phyloP scores from a whole-genome alignment of 2,797 vertebrate genomes.

The Acanthornis magna region DNA sequence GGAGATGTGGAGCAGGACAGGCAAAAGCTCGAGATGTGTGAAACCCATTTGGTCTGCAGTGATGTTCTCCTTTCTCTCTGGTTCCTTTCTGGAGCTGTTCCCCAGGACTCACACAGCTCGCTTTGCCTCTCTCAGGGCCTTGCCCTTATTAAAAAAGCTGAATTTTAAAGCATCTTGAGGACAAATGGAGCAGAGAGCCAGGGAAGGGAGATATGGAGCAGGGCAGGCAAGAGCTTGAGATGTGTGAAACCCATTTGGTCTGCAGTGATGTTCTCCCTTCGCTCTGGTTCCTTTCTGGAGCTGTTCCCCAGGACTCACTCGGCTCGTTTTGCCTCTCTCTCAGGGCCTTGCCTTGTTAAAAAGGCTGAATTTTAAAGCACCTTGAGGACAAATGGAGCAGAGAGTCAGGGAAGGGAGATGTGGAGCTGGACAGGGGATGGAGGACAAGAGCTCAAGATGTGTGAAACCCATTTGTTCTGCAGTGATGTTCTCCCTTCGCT shows the following conservation, averaged over 20 bases:
- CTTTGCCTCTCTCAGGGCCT: background rate
- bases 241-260: background rate
- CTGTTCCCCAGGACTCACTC: background rate
- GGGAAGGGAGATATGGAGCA: background rate
- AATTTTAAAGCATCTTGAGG: background rate
- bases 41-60: background rate
- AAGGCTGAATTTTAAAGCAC: background rate
- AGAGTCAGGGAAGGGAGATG: background rate
- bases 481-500: background rate
- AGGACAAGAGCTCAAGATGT: background rate
- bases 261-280: background rate
- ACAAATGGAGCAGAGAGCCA: background rate
- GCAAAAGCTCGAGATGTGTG: background rate
- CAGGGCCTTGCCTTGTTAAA: background rate
- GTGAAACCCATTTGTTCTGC: background rate
- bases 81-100: background rate
- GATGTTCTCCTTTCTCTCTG: rapidly evolving
- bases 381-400: background rate
- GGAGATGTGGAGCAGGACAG: background rate
- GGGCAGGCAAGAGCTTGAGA: background rate
- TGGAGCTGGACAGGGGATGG: background rate
- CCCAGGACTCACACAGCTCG: rapidly evolving
- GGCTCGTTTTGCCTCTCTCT: background rate
- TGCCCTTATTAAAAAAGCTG: background rate
- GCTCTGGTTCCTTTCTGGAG: rapidly evolving